Evolutionary conservation across 2,113 vertebrate genomes (phyloP), one percentile per base, ranked within the genome.

Genomic region (Nipponia nippon): DNA sequence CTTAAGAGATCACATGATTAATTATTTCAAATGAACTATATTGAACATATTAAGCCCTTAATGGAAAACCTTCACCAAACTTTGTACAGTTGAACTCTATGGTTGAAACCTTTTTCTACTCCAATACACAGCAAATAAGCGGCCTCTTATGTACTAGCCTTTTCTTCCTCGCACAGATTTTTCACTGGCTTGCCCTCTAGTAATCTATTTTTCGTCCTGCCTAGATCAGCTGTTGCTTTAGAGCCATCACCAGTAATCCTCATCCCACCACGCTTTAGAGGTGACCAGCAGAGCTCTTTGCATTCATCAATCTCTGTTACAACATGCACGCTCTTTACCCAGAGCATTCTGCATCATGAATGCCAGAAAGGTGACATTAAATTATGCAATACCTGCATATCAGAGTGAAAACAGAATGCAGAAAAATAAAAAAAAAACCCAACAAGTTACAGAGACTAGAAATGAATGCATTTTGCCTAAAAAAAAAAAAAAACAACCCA

Each of bases 161-260:
- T 29, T 40, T 53, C 83, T 30, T 42, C 36, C 83, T 65, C 59
- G 56, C 49, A 52, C 10, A 12, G 23, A 30, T 73, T 93, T 87
- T 81, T 49, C 63, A 2, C 58, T 29, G 46, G 46, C 58, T 81
- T 44, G 50, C 46, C 66, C 56, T 75, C 23, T 9, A 52, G n/a
- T 59, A 93, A 87, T 55, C 71, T 47, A 3, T 46, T 62, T 49
- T 47, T 47, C 42, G 17, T 53, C 58, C 63, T 25, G 72, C 72
- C 86, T 20, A 27, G 72, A 21, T 91, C 91, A 93, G 95, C 94
- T 93, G 95, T 83, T 89, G 95, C 83, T 80, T 50, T 6, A 23
- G 65, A 96, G 89, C 56, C 76, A 8, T 29, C 71, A 32, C 83
- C 83, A 67, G 56, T 61, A 95, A 93, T 63, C 75, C 66, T 3